phyloP scores from a whole-genome alignment of 2,888 invertebrate species.

The Mythimna ferrago region DNA sequence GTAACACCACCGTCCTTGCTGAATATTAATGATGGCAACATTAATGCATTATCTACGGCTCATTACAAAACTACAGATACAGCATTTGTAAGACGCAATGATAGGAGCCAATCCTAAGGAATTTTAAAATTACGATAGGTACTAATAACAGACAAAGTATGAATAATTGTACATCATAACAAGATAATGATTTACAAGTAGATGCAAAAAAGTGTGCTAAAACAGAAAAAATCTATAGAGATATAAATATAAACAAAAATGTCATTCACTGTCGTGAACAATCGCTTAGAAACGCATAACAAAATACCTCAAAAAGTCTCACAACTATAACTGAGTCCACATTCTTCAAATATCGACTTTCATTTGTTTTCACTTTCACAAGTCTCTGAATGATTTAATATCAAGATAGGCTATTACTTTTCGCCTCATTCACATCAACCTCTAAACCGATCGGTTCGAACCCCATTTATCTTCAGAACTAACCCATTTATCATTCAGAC shows the following conservation, averaged over 20 bases:
- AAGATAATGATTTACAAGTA: background rate
- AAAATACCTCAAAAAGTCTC: background rate
- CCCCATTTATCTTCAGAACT: conserved; percentile 11
- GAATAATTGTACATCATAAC: background rate
- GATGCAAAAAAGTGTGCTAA: background rate
- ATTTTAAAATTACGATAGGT: conserved; percentile 3
- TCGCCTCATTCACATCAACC: background rate
- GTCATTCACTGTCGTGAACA: background rate
- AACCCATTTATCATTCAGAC: conserved; percentile 34
- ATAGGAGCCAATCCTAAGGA: background rate
- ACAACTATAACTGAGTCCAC: background rate
- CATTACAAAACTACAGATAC: conserved; percentile 36
- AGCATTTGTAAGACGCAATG: conserved; percentile 21
- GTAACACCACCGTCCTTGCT: conserved; percentile 47
- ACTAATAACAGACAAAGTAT: background rate
- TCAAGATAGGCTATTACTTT: background rate
- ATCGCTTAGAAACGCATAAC: background rate
- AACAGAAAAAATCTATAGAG: background rate
- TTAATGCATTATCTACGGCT: conserved; percentile 50
- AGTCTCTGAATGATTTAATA: background rate
- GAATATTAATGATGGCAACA: conserved; percentile 56
- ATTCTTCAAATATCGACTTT: background rate
- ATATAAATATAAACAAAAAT: background rate
- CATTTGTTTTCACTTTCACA: conserved; percentile 3
- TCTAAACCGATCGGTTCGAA: conserved; percentile 19